Evolutionary conservation across 2,888 invertebrate species (phyloP), one percentile per base, ranked within the genome.

Genomic region (Hypena proboscidalis): DNA sequence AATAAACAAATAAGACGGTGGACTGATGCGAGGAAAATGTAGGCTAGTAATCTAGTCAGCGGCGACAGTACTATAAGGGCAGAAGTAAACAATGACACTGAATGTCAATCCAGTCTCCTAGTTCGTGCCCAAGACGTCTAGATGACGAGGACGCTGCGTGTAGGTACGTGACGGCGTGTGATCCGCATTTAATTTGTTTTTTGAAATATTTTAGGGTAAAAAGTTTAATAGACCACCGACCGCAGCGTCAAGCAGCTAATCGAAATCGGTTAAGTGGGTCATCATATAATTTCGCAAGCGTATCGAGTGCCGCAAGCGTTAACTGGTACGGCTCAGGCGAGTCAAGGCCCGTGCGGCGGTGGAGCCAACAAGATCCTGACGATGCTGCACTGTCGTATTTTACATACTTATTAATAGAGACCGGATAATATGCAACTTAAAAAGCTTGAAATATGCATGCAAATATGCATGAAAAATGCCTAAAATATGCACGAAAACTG

Each of bases 211-310:
- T 74, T 76, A 70, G 77, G 80, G 70, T 81, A 79, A 85, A 83
- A 81, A 80, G 67, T 78, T 70, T 74, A 73, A 66, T 69, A 70
- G 71, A 67, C 55, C 77, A 77, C 65, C 68, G 70, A 77, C 72
- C 75, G 74, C 75, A 74, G 75, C 78, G 77, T 75, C 80, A 77
- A 80, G 77, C 77, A 76, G 74, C 72, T 77, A 83, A 88, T 85
- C 76, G 86, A 88, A 89, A 84, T 85, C 83, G 74, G 65, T 79
- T 77, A 87, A 89, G 85, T 89, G 80, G 89, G 89, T 84, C 90
- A 85, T 88, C 85, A 85, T 83, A 86, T 80, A 83, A 89, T 90
- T 89, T 90, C 87, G 86, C 86, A 90, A 89, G 80, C 83, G 81
- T 85, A 88, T 85, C 81, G 86, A 88, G 82, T 86, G 85, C 85